Conservation (phyloP, 2,888 invertebrate species). For the Drosophila mimica region DNA sequence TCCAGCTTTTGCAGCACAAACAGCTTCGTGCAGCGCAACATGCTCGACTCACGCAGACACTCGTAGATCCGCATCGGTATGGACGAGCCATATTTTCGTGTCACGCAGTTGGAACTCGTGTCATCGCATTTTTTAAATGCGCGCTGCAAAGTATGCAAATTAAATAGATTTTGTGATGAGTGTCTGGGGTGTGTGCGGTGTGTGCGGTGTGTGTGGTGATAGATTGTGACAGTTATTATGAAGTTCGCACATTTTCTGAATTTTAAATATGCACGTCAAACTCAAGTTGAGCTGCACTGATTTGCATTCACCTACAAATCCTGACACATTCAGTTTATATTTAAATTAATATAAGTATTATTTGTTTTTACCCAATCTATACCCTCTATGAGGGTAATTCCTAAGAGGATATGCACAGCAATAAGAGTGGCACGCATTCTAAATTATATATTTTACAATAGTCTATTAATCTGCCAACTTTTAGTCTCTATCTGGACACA, state of each 20-base stretch:
- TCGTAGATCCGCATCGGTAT: conserved; percentile 84
- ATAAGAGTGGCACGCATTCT: conserved; percentile 49
- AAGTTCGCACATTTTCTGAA: neutral
- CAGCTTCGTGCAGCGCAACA: conserved; percentile 87
- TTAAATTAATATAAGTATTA: neutral
- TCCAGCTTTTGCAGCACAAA: conserved; percentile 86
- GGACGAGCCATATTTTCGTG: conserved; percentile 82
- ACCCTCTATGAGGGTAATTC: conserved; percentile 40
- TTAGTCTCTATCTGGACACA: conserved; percentile 51
- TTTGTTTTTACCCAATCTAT: conserved; percentile 40
- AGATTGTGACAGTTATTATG: neutral
- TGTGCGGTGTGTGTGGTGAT: neutral
- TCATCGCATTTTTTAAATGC: conserved; percentile 48
- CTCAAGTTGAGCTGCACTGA: neutral
- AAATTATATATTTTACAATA: neutral
- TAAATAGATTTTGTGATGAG: neutral
- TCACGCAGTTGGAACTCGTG: conserved; percentile 66
- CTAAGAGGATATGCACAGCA: conserved; percentile 56
- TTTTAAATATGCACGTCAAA: neutral
- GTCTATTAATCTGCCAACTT: conserved; percentile 8
- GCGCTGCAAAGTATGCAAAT: conserved; percentile 57
- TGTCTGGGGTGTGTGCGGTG: neutral
- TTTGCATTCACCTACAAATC: neutral
- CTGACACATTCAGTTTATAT: neutral
- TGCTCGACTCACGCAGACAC: conserved; percentile 84